A percentile compares a stretch with the other conserved stretches of the same genome.
Conservation (phyloP, 2,888 invertebrate genomes). For the Clistopyga incitator region DNA sequence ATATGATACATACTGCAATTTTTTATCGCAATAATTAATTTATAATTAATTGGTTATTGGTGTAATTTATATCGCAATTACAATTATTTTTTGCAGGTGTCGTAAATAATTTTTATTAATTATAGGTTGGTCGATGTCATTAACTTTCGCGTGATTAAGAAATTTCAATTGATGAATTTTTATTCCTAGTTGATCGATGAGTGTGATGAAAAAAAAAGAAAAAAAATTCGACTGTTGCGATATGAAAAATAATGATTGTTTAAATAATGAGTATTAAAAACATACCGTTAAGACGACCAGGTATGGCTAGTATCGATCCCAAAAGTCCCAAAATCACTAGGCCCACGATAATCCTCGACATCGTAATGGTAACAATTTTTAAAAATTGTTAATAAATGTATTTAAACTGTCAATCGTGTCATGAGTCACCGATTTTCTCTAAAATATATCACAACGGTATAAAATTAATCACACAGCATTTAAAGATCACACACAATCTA, state of each 20-base stretch:
- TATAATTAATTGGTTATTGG: neutral
- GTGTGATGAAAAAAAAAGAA: neutral
- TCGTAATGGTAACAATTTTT: constrained; percentile 43
- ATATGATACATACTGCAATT: neutral
- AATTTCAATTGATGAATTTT: too few species aligned
- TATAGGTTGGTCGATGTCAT: neutral
- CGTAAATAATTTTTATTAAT: neutral
- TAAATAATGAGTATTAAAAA: constrained; percentile 25
- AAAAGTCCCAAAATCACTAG: constrained; percentile 70
- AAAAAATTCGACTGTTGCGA: neutral
- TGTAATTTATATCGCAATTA: too few species aligned
- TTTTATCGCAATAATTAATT: neutral
- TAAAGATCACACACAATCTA: neutral
- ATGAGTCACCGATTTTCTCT: constrained; percentile 6
- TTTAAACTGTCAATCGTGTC: constrained; percentile 24
- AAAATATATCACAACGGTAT: neutral
- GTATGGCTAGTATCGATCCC: constrained; percentile 73
- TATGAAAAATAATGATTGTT: neutral
- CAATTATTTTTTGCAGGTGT: neutral
- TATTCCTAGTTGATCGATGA: neutral
- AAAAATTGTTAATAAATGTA: neutral
- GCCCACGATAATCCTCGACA: constrained; percentile 68
- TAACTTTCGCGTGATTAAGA: too few species aligned
- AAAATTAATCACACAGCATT: neutral
- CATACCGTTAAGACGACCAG: constrained; percentile 78